Conservation (phyloP, 2,888 invertebrate species). For the Ophion costatus region DNA sequence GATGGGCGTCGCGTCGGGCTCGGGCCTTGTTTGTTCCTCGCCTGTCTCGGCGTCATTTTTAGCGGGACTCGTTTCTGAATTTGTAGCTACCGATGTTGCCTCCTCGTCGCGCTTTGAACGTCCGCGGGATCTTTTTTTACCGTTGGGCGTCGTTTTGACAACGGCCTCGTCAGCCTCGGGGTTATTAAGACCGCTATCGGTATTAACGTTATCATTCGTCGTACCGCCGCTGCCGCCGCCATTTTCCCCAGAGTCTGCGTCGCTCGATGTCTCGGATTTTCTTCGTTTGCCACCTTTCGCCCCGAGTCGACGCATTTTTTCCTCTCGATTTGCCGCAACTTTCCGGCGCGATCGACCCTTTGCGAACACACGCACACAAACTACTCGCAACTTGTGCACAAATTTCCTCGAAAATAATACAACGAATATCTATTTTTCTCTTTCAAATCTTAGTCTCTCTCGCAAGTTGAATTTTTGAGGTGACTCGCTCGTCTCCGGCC, state of each 20-base stretch:
- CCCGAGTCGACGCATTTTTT: conserved; percentile 79
- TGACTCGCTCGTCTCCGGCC: conserved; percentile 13
- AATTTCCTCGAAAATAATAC: background rate
- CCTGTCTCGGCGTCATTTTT: conserved; percentile 73
- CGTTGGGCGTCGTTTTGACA: conserved; percentile 49
- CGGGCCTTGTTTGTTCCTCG: conserved; percentile 51
- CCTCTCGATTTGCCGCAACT: background rate
- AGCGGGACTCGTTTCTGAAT: conserved; percentile 46
- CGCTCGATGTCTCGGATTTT: conserved; percentile 78
- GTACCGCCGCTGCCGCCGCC: conserved; percentile 72
- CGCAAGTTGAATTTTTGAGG: background rate
- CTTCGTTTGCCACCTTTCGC: conserved; percentile 79
- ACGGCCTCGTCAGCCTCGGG: conserved; percentile 21
- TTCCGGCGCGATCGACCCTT: background rate
- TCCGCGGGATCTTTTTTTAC: conserved; percentile 50
- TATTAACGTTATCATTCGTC: conserved; percentile 48
- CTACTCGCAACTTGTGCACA: background rate
- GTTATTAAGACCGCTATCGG: conserved; percentile 45
- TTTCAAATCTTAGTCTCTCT: background rate
- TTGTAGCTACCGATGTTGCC: conserved; percentile 48
- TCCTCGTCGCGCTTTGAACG: conserved; percentile 65
- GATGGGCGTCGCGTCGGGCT: conserved; percentile 26
- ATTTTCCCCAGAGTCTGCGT: conserved; percentile 80
- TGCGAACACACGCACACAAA: conserved; percentile 5
- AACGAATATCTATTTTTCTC: conserved; percentile 2